Evolutionary conservation across 2,888 invertebrate genomes (phyloP), one percentile per base, ranked within the genome.

Genomic region (Callosobruchus maculatus): DNA sequence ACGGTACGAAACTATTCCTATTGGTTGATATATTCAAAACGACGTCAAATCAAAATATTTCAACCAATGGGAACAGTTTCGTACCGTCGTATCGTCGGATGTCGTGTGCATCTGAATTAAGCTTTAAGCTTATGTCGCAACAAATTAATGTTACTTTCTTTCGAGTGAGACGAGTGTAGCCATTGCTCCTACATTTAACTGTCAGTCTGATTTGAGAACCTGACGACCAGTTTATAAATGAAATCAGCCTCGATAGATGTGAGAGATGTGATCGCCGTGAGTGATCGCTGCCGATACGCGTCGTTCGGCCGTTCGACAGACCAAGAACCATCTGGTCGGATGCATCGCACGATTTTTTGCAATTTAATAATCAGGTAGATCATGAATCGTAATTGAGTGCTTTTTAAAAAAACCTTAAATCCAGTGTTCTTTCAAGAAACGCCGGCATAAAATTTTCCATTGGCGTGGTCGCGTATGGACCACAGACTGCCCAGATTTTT

Each of bases 321-420:
- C 49, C 49, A 49, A 49, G 49, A 72, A 75, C 77, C 77, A 71
- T 70, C 75, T 80, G 81, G 81, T 74, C 81, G 76, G 77, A 76
- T 79, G 79, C 74, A 79, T 74, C 77, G 80, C 77, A 79, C 78
- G 80, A 80, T 80, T 81, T 81, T 81, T 81, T 80, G 79, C 80
- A 78, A 79, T 81, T 81, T 82, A 81, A 82, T 82, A 81, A 82
- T 81, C 80, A 78, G 82, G 80, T 81, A 49, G 49, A 81, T 82
- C 81, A 77, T 81, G 82, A 79, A 81, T 81, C 78, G 80, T 80
- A 82, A 81, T 79, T 80, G 81, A 80, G 79, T 80, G 80, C 80
- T 81, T 81, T 79, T 81, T 77, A 77, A 81, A 80, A n/a, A 79
- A 79, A 78, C 74, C 77, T 78, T 78, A 79, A 79, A 79, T 78